Evolutionary conservation across 2,797 vertebrate genomes (phyloP), one percentile per base, ranked within the genome.

Genomic region (Triplophysa yarkandensis): DNA sequence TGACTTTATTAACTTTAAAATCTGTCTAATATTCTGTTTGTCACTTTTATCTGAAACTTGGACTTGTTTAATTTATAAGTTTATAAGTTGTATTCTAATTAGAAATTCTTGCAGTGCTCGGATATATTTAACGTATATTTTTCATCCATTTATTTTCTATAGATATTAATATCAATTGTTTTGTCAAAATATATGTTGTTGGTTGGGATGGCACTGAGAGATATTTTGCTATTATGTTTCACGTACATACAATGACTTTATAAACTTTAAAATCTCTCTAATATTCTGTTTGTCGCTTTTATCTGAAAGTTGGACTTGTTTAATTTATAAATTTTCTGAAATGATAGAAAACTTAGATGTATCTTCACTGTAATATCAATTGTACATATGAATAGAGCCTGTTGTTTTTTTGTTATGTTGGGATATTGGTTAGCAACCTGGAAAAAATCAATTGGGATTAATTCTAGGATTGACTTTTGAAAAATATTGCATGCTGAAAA

Each of bases 91-190:
- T 86, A 84, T 7, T 23, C 86, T 90, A 28, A 75, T 89, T 27
- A n/a, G 77, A 71, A 41, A 84, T 83, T 63, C 27, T 83, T 17
- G 75, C 85, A 14, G 43, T 43, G 41, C 68, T 79, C n/a, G 81
- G 83, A 34, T 58, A 85, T 55, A 72, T 80, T 2, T 16, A 86
- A 0, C 82, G 79, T 4, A 73, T 77, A 23, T 72, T 81, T 8
- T 78, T 80, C 2, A 66, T 82, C 17, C 88, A 83, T 83, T 90
- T 64, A 44, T 85, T 46, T 75, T 32, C 44, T 46, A 78, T 77
- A 30, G 86, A n/a, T n/a, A n/a, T n/a, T n/a, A n/a, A n/a, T n/a
- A n/a, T 13, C 88, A 89, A 62, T 86, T 86, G 83, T 89, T 86
- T 68, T 76, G 85, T 30, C 67, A 88, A 4, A 85, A 88, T 16